Percentiles rank a stretch among this genome's conserved stretches.
Evolutionary conservation across 2,888 invertebrate genomes (phyloP).

Genomic region (Drosophila hamatofila): DNA sequence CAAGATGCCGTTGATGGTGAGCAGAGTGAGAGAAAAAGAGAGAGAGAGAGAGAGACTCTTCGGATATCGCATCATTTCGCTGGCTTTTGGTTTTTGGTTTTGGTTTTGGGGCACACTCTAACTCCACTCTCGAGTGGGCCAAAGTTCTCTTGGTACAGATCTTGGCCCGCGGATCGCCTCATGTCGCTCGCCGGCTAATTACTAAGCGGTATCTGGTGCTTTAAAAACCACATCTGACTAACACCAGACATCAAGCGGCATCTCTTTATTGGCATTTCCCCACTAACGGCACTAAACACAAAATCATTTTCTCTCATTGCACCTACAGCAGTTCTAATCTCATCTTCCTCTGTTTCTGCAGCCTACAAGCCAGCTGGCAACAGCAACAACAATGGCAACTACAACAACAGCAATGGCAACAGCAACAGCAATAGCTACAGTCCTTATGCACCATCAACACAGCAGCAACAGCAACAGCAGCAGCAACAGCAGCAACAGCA

Average conservation of each 20-base stretch:
- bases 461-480: conserved; percentile 53
- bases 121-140: conserved; percentile 42
- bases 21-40: conserved; percentile 43
- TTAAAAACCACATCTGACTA: conserved; percentile 64
- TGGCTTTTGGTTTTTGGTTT: conserved; percentile 67
- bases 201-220: conserved; percentile 77
- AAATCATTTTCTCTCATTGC: not conserved
- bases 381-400: conserved; percentile 45
- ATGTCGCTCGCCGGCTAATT: conserved; percentile 68
- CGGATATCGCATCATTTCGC: conserved; percentile 47
- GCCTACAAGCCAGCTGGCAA: conserved; percentile 42
- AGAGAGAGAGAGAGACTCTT: conserved; percentile 10
- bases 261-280: conserved; percentile 53
- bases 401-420: conserved; percentile 49
- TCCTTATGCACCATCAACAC: conserved; percentile 4
- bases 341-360: conserved; percentile 13
- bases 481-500: conserved; percentile 56
- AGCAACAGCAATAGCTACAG: conserved; percentile 45
- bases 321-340: not conserved
- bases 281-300: conserved; percentile 71
- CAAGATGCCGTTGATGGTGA: conserved; percentile 75
- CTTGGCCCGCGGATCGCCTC: conserved; percentile 51
- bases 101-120: conserved; percentile 54
- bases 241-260: conserved; percentile 51
- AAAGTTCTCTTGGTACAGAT: conserved; percentile 48